Base-by-base conservation (phyloP, 2,797 vertebrate species). In the Muscicapa comitata region DNA sequence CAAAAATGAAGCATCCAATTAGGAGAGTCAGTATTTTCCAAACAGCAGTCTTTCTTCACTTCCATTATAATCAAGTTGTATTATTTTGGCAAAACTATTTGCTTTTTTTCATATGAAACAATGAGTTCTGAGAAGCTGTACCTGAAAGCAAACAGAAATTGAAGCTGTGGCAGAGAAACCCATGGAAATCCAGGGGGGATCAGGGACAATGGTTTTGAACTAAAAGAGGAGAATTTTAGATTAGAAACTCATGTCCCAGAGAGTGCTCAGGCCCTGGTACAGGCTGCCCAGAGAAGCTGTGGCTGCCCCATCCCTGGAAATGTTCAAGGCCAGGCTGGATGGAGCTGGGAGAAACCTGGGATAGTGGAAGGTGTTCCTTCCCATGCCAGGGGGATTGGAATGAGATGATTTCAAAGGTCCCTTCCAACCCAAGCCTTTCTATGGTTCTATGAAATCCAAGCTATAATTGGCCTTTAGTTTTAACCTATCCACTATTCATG, bases 391-490 rank as follows among this genome's bases (percentile, higher is more conserved):
- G n/a, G 24, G 28, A 37, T 18, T 43, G 15, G 45, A 75, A 51
- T 5, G 15, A 59, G n/a, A 59, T 59, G 0, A 67, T 58, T 59
- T 66, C 17, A 43, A 50, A 57, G 26, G 7, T n/a, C 11, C 4
- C 11, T 51, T 51, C 23, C 45, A 58, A 23, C 9, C 18, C 26
- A 58, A 37, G 26, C 18, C 15, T 42, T 84, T 43, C 26, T 50
- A 19, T 58, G 26, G 17, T 19, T 66, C 37, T 42, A 7, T 74
- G 35, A 65, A 74, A 65, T 21, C 25, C 13, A 11, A 75, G 51
- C 12, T 28, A 33, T 33, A 1, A 0, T 1, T n/a, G 8, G 42
- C 11, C 17, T 85, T 90, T 21, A 47, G 6, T 48, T 65, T 37
- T 78, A 66, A 75, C 20, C 33, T 28, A 37, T 63, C 67, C 57